Base-by-base conservation (phyloP, 2,797 vertebrate species). In the Gouania willdenowi region DNA sequence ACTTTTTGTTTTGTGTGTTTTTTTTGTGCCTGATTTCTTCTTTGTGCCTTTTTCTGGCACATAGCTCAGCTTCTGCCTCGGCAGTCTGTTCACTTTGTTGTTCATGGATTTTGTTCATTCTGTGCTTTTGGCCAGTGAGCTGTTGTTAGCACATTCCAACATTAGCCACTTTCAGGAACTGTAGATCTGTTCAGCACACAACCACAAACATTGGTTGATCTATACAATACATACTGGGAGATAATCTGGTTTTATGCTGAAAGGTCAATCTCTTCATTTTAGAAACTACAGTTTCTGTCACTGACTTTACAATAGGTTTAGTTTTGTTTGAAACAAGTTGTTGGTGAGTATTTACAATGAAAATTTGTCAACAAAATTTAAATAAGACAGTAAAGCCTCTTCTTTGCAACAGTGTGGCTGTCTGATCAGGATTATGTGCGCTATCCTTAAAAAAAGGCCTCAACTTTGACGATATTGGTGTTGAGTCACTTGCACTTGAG, bases 301-400 rank as follows among this genome's bases (percentile, higher is more conserved):
- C n/a, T n/a, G n/a, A n/a, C n/a, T n/a, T n/a, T n/a, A n/a, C n/a
- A n/a, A n/a, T n/a, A n/a, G n/a, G n/a, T n/a, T n/a, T n/a, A n/a
- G n/a, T n/a, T n/a, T n/a, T n/a, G n/a, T n/a, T n/a, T n/a, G n/a
- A n/a, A n/a, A n/a, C n/a, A n/a, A n/a, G n/a, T n/a, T n/a, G n/a
- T n/a, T n/a, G n/a, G n/a, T n/a, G n/a, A n/a, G n/a, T n/a, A n/a
- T n/a, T n/a, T 14, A 14, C 13, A 14, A 14, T 14, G 13, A 13
- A 41, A 50, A 17, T 34, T 46, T 54, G 51, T 65, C 54, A 77
- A 65, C 67, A 71, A 71, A 68, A 46, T 71, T 36, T 47, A 55
- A 32, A 26, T 33, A 7, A 7, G 6, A 38, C 36, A 38, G 56
- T 50, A 62, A 60, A 75, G 45, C 54, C 39, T 65, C 50, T 48